Base-by-base conservation (phyloP, 2,888 invertebrate genomes). In the Dryomyza anilis region DNA sequence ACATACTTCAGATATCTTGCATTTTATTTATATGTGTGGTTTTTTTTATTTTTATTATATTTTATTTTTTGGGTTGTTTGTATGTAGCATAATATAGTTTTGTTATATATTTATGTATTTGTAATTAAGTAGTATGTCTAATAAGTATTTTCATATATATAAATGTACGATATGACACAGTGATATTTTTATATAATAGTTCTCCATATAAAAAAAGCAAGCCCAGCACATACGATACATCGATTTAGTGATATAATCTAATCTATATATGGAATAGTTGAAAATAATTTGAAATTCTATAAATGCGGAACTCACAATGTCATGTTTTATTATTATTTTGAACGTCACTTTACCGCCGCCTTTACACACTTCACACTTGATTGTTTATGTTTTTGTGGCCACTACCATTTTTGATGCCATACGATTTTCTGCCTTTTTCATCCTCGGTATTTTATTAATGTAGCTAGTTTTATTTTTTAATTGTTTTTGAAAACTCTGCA, bases 131-230 rank as follows among this genome's bases (percentile, higher is more conserved):
- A 25, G 45, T 61, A 25, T 52, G 12, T 61, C 25, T 58, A 30
- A 14, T 59, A 36, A 61, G 55, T 57, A 48, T 57, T 46, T 46
- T 43, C 63, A 63, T 53, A 27, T 65, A 29, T 57, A 21, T 61
- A 53, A 43, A 80, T 81, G 79, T 82, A 83, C 82, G 83, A 83
- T 83, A 83, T 83, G 83, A 82, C 83, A 82, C 81, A 81, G 78
- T 83, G 78, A 79, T 79, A 79, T 78, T 71, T 39, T 58, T 53
- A n/a, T n/a, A 23, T 16, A 46, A 60, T 69, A 75, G 72, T 72
- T 68, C 69, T 69, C 70, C 69, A 69, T 68, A 72, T n/a, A n/a
- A 73, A 67, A 74, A 70, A 78, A 81, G 78, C 81, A 79, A 81
- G 79, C 76, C 76, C 78, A 80, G 77, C 77, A 75, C 78, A n/a